Percentiles rank a stretch among this genome's conserved stretches.
Evolutionary conservation across 2,797 vertebrate species (phyloP).

Genomic region (Denticeps clupeoides): DNA sequence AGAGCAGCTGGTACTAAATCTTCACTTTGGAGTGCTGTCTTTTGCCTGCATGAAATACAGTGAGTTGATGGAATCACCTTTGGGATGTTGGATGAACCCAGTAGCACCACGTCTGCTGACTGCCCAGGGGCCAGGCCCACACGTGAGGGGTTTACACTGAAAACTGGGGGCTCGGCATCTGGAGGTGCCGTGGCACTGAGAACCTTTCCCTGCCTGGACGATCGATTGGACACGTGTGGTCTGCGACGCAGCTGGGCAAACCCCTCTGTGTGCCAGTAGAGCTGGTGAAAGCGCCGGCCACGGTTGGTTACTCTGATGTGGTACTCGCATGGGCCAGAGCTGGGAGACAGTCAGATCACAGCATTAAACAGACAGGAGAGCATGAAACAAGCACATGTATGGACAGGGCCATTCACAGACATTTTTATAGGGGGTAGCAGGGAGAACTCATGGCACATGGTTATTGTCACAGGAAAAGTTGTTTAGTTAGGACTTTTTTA

Average conservation of each 20-base stretch:
- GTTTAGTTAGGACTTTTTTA: too few relatives aligned
- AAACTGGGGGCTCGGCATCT: conserved; percentile 39
- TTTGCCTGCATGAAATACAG: background rate
- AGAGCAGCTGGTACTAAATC: too few relatives aligned
- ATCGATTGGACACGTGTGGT: conserved; percentile 14
- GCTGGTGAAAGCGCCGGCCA: conserved; percentile 61
- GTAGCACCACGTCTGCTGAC: conserved; percentile 59
- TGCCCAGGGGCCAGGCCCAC: conserved; percentile 64
- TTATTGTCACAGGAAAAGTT: too few relatives aligned
- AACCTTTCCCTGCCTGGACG: conserved; percentile 10
- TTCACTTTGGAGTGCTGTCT: too few relatives aligned
- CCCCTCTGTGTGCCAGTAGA: conserved; percentile 68
- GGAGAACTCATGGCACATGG: too few relatives aligned
- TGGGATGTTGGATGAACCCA: conserved; percentile 56
- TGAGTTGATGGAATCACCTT: conserved; percentile 51
- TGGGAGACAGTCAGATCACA: conserved; percentile 29
- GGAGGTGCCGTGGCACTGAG: background rate
- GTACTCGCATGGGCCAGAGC: conserved; percentile 60
- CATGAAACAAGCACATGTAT: background rate
- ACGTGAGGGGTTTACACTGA: conserved; percentile 55
- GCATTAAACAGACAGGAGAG: background rate
- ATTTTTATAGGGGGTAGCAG: too few relatives aligned
- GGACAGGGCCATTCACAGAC: background rate
- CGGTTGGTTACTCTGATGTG: conserved; percentile 71
- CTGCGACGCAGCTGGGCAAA: conserved; percentile 28